Base-by-base conservation (phyloP, 2,113 vertebrate genomes). In the Eira barbara region DNA sequence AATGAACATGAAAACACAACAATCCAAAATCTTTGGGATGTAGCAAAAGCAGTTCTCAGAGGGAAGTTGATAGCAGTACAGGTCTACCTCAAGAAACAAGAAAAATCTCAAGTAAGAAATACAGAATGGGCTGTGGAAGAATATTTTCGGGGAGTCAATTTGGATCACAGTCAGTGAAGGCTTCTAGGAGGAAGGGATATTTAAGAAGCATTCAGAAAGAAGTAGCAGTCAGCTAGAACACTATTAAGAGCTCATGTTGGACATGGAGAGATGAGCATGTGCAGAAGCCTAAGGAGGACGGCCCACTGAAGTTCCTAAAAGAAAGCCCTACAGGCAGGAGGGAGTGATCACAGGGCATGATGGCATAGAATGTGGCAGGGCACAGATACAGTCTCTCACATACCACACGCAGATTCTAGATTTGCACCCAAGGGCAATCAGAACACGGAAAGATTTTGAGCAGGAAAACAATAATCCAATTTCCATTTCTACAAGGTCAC, bases 151-250 rank as follows among this genome's bases (percentile, higher is more conserved):
- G 20, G 47, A 17, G 67, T 47, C 52, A 42, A 49, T 80, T 87
- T 94, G 45, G 23, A 92, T 7, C 78, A 21, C 31, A 80, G 11
- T 52, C 80, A 93, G 9, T 8, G 23, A 92, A 84, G 49, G 34
- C 49, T 85, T 86, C 59, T 3, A 57, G 10, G 42, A 96, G 34
- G 27, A 88, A 88, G 20, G 6, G 14, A 52, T 79, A 42, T 21
- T 90, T 69, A 73, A 69, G 23, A 92, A 79, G 23, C 20, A 45
- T 59, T 86, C 84, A 93, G 74, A 74, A 73, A 69, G 31, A 12
- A 45, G 17, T 7, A 84, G 15, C 39, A 29, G 74, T 47, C 49
- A 69, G 49, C 31, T 91, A 52, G 7, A 63, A 89, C 49, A 47
- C 42, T 21, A 31, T 13, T 17, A 55, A 85, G 34, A 65, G 63